These are phyloP conservation scores for Labeo calbasu DNA, from an alignment of 2,797 vertebrate species.

Conservation along the genomic window DNA sequence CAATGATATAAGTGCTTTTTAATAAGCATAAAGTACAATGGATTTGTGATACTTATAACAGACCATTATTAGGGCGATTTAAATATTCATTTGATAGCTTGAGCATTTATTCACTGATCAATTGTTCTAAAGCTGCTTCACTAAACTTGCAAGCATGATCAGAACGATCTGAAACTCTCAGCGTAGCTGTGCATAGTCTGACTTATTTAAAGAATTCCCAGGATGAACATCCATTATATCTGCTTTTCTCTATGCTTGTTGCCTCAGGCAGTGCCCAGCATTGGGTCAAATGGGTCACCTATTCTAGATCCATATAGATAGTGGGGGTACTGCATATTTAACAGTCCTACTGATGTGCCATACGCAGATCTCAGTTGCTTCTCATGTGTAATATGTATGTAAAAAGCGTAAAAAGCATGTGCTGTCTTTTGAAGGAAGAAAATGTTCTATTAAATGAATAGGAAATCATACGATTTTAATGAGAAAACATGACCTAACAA, in stretches of 20 bases:
- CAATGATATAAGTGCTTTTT: no score
- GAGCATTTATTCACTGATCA: neutral
- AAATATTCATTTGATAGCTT: neutral
- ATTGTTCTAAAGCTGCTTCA: neutral
- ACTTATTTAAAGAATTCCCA: conserved; percentile 65
- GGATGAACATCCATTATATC: conserved; percentile 70
- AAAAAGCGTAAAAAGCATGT: neutral
- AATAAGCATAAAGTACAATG: no score
- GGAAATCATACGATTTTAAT: no score
- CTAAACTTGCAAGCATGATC: neutral
- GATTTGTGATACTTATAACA: no score
- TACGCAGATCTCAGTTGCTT: neutral
- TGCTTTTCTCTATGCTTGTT: conserved; percentile 63
- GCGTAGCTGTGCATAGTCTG: conserved; percentile 43
- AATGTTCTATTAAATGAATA: no score
- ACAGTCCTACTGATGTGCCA: conserved; percentile 46
- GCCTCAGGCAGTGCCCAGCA: conserved; percentile 60
- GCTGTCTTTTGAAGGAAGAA: neutral
- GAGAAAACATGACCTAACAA: no score
- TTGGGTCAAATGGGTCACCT: conserved; percentile 67
- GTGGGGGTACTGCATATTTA: conserved; percentile 43
- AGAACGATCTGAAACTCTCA: conserved; percentile 5
- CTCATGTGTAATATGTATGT: neutral
- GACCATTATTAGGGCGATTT: neutral
- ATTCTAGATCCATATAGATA: conserved; percentile 55